These are phyloP conservation scores for Bombylius discolor DNA, from an alignment of 2,888 invertebrate genomes.

Conservation along the genomic window DNA sequence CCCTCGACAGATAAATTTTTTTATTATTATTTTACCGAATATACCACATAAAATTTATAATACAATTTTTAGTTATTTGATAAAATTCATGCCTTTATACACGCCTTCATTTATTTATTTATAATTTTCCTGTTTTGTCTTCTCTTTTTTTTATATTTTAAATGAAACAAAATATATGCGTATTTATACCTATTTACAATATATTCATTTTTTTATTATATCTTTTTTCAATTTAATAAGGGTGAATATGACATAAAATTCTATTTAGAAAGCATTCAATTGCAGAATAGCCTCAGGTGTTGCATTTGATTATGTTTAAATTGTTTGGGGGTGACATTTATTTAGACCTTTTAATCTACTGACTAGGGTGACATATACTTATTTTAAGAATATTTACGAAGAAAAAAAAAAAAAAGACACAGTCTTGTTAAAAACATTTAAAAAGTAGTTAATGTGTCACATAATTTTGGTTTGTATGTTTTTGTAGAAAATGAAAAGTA, in stretches of 20 bases:
- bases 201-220: background rate
- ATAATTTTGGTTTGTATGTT: too few relatives aligned
- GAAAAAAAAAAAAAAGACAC: too few relatives aligned
- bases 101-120: background rate
- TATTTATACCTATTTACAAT: too few relatives aligned
- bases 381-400: too few relatives aligned
- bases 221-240: background rate
- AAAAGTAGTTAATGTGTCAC: too few relatives aligned
- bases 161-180: background rate
- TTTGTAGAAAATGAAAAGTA: too few relatives aligned
- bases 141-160: background rate
- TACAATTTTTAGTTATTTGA: too few relatives aligned
- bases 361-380: background rate
- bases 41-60: too few relatives aligned
- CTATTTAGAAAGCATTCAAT: background rate
- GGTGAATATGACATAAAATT: background rate
- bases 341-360: background rate
- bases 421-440: too few relatives aligned
- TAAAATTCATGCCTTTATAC: too few relatives aligned
- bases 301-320: background rate
- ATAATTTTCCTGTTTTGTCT: background rate
- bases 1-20: conserved; percentile 2
- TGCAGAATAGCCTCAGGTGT: background rate
- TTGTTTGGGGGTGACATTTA: background rate
- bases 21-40: background rate